These are phyloP conservation scores for Drosophila santomea DNA, from an alignment of 1,140 invertebrate species.

Conservation along the genomic window DNA sequence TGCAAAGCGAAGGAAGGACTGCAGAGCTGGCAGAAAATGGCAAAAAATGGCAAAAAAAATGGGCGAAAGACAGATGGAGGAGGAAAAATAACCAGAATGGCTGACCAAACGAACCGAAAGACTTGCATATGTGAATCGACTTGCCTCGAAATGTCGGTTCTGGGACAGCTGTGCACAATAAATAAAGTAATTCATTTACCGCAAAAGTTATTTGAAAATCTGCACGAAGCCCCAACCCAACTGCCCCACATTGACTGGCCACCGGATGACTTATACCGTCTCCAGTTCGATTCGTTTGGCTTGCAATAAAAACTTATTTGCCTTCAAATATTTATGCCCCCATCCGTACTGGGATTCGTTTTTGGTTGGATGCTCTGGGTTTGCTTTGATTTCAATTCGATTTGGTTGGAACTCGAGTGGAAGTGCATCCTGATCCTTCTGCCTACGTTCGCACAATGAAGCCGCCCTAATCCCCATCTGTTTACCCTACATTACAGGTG, in stretches of 20 bases:
- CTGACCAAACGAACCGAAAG: constrained; percentile 44
- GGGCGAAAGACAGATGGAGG: neutral
- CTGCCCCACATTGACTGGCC: constrained; percentile 11
- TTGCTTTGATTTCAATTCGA: constrained; percentile 16
- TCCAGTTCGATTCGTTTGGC: constrained; percentile 58
- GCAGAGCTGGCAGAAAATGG: constrained; percentile 30
- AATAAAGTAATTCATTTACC: constrained; percentile 83
- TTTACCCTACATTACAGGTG: constrained; percentile 82
- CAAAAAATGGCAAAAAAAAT: neutral
- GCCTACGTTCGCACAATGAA: constrained; percentile 55
- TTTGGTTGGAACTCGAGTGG: neutral
- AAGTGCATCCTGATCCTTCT: constrained; percentile 44
- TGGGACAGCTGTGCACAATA: constrained; percentile 73
- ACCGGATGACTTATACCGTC: constrained; percentile 44
- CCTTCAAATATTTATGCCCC: constrained; percentile 74
- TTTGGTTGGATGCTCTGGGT: neutral
- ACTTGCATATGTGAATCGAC: constrained; percentile 52
- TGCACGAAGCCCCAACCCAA: constrained; percentile 38
- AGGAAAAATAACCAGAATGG: constrained; percentile 7
- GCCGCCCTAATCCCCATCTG: constrained; percentile 49
- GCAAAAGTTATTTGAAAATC: constrained; percentile 80
- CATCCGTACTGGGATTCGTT: neutral
- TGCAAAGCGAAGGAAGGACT: constrained; percentile 28
- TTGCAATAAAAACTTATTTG: constrained; percentile 79
- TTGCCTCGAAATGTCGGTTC: neutral